These are phyloP conservation scores for Folsomia candida DNA, from an alignment of 2,888 invertebrate genomes.

Conservation along the genomic window DNA sequence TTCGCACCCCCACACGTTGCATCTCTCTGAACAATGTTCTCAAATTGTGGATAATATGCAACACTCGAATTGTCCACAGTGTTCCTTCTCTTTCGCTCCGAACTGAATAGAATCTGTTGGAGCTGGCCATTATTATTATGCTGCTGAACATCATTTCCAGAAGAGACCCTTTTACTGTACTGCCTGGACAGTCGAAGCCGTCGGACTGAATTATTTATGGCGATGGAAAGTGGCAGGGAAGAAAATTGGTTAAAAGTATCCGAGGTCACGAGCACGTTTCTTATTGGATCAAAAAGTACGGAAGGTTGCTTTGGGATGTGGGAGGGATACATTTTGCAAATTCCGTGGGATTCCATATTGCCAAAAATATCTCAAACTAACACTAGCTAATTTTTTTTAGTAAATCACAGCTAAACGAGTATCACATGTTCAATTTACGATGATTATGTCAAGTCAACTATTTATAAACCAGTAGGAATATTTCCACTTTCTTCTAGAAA, in stretches of 20 bases:
- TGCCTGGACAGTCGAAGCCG: background rate
- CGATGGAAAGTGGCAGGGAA: background rate
- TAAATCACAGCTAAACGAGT: no score
- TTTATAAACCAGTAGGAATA: no score
- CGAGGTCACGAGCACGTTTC: background rate
- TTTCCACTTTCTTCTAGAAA: no score
- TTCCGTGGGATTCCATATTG: background rate
- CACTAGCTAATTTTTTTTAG: no score
- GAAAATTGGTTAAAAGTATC: background rate
- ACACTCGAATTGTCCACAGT: background rate
- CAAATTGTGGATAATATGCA: background rate
- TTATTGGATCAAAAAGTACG: background rate
- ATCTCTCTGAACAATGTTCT: background rate
- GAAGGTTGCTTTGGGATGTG: background rate
- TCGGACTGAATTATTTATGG: background rate
- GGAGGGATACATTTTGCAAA: background rate
- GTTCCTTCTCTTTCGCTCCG: background rate
- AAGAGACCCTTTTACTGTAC: background rate
- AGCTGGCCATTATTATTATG: background rate
- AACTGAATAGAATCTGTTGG: background rate
- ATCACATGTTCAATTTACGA: no score
- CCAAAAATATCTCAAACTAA: no score
- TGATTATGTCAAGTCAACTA: no score
- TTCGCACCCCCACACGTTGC: background rate
- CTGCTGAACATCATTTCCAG: background rate